These are phyloP conservation scores for Bimastos eiseni DNA, from an alignment of 2,888 invertebrate genomes.

Conservation along the genomic window DNA sequence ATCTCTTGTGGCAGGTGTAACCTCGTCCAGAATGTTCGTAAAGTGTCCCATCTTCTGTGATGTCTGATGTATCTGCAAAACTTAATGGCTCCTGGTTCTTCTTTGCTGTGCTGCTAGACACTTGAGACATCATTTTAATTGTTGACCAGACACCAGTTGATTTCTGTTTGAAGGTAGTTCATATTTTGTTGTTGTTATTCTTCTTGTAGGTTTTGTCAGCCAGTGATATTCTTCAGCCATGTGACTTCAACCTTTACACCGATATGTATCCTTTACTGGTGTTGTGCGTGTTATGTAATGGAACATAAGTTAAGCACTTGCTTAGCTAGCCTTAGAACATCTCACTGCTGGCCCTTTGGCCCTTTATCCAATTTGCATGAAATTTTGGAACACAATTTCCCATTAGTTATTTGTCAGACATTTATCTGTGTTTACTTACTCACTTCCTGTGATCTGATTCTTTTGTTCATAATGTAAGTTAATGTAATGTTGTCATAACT, in stretches of 20 bases:
- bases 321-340: too few relatives aligned
- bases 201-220: slow-evolving; percentile 21
- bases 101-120: background rate
- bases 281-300: background rate
- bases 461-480: too few relatives aligned
- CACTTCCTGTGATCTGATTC: too few relatives aligned
- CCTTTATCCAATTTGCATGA: too few relatives aligned
- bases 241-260: background rate
- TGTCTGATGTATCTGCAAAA: background rate
- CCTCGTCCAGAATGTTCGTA: background rate
- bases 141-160: background rate
- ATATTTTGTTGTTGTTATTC: background rate
- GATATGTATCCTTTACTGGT: slow-evolving; percentile 22
- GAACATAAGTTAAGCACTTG: background rate
- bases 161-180: background rate
- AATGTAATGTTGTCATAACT: too few relatives aligned
- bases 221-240: slow-evolving; percentile 13
- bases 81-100: background rate
- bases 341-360: too few relatives aligned
- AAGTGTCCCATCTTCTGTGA: background rate
- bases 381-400: too few relatives aligned
- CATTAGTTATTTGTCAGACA: too few relatives aligned
- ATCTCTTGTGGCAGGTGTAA: background rate
- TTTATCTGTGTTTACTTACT: too few relatives aligned
- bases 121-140: background rate